Evolutionary conservation across 2,797 vertebrate genomes (phyloP).

Genomic region (Eupleurogrammus muticus): DNA sequence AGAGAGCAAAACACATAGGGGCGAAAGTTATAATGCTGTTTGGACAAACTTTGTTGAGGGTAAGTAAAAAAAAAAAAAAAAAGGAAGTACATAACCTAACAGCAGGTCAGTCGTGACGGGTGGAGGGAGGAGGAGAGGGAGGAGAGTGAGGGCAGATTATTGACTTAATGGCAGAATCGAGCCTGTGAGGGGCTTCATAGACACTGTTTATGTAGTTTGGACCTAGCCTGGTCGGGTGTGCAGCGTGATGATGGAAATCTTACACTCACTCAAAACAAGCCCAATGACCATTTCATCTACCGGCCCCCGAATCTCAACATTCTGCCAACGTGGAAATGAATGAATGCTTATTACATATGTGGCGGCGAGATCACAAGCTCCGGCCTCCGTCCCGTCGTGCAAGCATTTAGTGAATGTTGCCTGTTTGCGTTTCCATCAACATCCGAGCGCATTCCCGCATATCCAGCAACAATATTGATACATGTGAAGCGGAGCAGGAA

Average conservation of each 20-base stretch:
- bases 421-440: slow-evolving; percentile 37
- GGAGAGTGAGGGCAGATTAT: slow-evolving; percentile 64
- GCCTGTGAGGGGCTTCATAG: slow-evolving; percentile 72
- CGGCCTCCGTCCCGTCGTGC: slow-evolving; percentile 19
- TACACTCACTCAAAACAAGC: slow-evolving; percentile 78
- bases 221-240: slow-evolving; percentile 55
- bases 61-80: slow-evolving; percentile 73
- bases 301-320: slow-evolving; percentile 69
- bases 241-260: slow-evolving; percentile 78
- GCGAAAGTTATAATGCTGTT: slow-evolving; percentile 68
- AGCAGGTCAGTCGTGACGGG: slow-evolving; percentile 56
- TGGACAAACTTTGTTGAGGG: slow-evolving; percentile 72
- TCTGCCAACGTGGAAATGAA: slow-evolving; percentile 70
- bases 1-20: slow-evolving; percentile 64
- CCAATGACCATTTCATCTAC: slow-evolving; percentile 74
- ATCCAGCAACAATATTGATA: slow-evolving; percentile 34
- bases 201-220: slow-evolving; percentile 78
- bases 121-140: slow-evolving; percentile 39
- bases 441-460: slow-evolving; percentile 28
- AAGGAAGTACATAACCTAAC: slow-evolving; percentile 69
- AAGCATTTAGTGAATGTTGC: slow-evolving; percentile 31
- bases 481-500: slow-evolving; percentile 41
- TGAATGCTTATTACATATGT: slow-evolving; percentile 66
- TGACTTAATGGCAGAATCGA: slow-evolving; percentile 73
- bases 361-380: slow-evolving; percentile 53